phyloP scores from a whole-genome alignment of 2,113 vertebrate species.

The Hippocampus abdominalis region DNA sequence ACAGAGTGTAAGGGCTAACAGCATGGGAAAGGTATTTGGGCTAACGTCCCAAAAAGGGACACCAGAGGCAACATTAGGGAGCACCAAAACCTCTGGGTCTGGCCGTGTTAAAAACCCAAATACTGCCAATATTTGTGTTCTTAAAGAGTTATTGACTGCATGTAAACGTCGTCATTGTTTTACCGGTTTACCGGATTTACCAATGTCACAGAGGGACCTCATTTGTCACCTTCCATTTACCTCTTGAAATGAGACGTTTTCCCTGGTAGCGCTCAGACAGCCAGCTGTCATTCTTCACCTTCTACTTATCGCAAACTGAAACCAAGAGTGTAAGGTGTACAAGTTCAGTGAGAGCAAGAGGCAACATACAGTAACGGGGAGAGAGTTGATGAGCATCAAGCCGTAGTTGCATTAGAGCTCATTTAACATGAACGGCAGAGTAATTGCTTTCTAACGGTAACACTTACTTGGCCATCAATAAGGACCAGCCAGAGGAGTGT shows the following conservation, averaged over 20 bases:
- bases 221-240: slow-evolving; percentile 67
- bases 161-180: slow-evolving; percentile 32
- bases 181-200: slow-evolving; percentile 73
- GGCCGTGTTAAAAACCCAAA: too few relatives aligned
- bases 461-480: slow-evolving; percentile 78
- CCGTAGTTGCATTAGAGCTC: slow-evolving; percentile 70
- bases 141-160: too few relatives aligned
- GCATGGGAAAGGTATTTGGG: too few relatives aligned
- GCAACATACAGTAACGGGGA: slow-evolving; percentile 14
- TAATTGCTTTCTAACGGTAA: slow-evolving; percentile 83
- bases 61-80: too few relatives aligned
- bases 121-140: too few relatives aligned
- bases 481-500: slow-evolving; percentile 63
- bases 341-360: slow-evolving; percentile 56
- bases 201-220: slow-evolving; percentile 64
- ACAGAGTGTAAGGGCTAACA: too few relatives aligned
- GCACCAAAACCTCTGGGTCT: too few relatives aligned
- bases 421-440: slow-evolving; percentile 78
- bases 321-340: slow-evolving; percentile 33
- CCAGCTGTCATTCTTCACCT: slow-evolving; percentile 68
- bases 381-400: slow-evolving; percentile 68
- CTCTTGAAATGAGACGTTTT: slow-evolving; percentile 66
- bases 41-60: too few relatives aligned
- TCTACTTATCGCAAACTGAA: slow-evolving; percentile 48
- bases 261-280: slow-evolving; percentile 43